phyloP scores from a whole-genome alignment of 2,113 vertebrate genomes.

The Brachyistius frenatus region DNA sequence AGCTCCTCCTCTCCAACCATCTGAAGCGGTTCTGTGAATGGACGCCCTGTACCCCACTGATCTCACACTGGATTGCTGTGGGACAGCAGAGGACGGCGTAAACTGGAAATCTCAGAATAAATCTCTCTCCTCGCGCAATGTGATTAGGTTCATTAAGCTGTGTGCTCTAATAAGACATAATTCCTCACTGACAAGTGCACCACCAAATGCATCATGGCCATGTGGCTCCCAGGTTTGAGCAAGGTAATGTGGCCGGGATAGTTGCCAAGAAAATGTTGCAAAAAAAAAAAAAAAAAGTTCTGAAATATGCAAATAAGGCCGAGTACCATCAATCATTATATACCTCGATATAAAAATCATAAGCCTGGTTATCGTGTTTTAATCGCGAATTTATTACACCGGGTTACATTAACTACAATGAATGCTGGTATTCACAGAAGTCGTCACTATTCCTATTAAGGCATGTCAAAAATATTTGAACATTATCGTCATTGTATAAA shows the following conservation, averaged over 20 bases:
- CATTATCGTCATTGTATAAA: not conserved
- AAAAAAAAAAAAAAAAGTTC: conserved; percentile 3
- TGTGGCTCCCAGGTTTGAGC: conserved; percentile 10
- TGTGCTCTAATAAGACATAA: conserved; percentile 5
- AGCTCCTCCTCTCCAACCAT: conserved; percentile 38
- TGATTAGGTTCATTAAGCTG: not conserved
- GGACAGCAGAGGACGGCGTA: too few relatives aligned
- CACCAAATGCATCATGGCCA: not conserved
- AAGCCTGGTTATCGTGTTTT: too few relatives aligned
- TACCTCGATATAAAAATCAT: too few relatives aligned
- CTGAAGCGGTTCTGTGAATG: conserved; percentile 5
- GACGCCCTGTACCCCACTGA: not conserved
- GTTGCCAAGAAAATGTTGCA: not conserved
- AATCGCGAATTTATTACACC: not conserved
- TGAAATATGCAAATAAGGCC: not conserved
- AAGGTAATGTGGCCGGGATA: not conserved
- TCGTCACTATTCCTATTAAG: not conserved
- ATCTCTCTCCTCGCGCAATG: not conserved
- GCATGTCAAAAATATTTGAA: not conserved
- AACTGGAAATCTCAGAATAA: not conserved
- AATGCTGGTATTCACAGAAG: not conserved
- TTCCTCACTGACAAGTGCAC: conserved; percentile 17
- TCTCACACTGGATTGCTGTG: not conserved
- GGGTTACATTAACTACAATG: not conserved
- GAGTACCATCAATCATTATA: too few relatives aligned